These are phyloP conservation scores for Synanthedon tipuliformis DNA, from an alignment of 2,888 invertebrate genomes.

Conservation along the genomic window DNA sequence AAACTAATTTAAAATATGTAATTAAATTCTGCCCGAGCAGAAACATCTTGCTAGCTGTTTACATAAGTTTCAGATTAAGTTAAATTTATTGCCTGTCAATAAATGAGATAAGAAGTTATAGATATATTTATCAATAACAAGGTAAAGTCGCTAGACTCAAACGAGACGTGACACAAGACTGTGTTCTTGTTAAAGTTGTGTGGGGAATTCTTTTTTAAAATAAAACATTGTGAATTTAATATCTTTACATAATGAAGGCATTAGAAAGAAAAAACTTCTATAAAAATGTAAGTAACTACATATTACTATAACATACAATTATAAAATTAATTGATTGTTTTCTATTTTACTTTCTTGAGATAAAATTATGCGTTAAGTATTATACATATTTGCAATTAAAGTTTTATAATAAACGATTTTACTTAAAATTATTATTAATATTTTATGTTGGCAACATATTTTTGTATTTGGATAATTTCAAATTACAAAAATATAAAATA, in stretches of 20 bases:
- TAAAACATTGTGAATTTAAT: not conserved
- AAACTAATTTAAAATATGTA: too few species aligned
- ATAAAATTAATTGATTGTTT: not conserved
- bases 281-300: not conserved
- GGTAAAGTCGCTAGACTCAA: constrained; percentile 7
- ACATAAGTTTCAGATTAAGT: too few species aligned
- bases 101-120: constrained; percentile 4
- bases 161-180: constrained; percentile 3
- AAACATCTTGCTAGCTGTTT: too few species aligned
- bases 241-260: constrained; percentile 26
- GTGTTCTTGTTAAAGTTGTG: not conserved
- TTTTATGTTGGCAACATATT: not conserved
- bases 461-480: not conserved
- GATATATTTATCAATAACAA: constrained; percentile 5
- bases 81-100: not conserved
- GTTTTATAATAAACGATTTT: not conserved
- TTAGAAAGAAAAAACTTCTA: constrained; percentile 27
- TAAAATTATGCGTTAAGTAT: not conserved
- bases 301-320: not conserved
- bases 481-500: not conserved
- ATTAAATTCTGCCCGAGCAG: too few species aligned
- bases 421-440: not conserved
- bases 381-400: not conserved
- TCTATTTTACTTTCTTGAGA: not conserved
- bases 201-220: not conserved